Base-by-base conservation (phyloP, 2,113 vertebrate genomes). In the Grantiella picta region DNA sequence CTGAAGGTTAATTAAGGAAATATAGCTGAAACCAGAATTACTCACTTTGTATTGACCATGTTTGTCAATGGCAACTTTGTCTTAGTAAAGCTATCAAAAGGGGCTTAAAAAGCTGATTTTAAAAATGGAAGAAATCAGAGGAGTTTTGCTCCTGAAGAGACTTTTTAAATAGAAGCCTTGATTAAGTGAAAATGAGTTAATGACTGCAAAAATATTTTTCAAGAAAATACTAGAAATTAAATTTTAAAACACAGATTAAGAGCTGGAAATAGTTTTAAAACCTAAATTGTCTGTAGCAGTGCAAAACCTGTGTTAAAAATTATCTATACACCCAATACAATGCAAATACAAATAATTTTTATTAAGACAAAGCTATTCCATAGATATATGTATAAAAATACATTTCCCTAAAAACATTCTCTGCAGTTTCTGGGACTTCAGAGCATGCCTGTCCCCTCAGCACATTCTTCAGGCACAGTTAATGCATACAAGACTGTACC, bases 131-230 rank as follows among this genome's bases (percentile, higher is more conserved):
- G 20, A 90, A 89, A 89, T 87, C 29, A 53, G 27, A 42, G 60
- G n/a, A 61, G 36, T 83, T 96, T 91, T 70, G 64, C 52, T 69
- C 61, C 53, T 33, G 36, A 5, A 40, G 65, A 57, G 28, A 38
- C 65, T 95, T 92, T 96, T 97, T 80, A 97, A 96, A 89, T 59
- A 84, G 81, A 91, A 50, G 38, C 42, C 16, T 69, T 90, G 52
- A 84, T 85, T 84, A 92, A 95, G 53, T 78, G 73, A 81, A 95
- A 84, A 20, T 61, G 84, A 79, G 42, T 53, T 94, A 86, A 82
- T 61, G 87, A 93, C 66, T 95, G 81, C 29, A 83, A 94, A 96
- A 94, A 79, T 31, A 90, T 21, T 87, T 92, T 92, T 77, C 71
- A 61, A 91, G 80, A 88, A 94, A 97, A 91, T 64, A 52, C 50